phyloP scores from a whole-genome alignment of 2,113 vertebrate species.

The Todiramphus chloris region DNA sequence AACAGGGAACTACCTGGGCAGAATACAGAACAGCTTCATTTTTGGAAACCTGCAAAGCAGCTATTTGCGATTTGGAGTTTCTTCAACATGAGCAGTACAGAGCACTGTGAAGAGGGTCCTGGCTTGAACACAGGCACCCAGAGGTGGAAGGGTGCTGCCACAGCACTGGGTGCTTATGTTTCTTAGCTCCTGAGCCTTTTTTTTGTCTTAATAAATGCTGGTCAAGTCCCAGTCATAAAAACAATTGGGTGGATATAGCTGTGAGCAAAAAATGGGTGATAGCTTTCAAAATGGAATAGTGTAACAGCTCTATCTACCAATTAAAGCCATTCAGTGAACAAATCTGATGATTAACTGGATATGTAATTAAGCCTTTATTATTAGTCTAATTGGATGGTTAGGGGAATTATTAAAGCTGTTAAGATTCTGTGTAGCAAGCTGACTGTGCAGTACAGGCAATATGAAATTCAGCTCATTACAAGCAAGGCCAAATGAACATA shows the following conservation, averaged over 20 bases:
- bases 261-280: constrained; percentile 36
- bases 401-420: constrained; percentile 72
- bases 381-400: constrained; percentile 73
- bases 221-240: background rate
- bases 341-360: constrained; percentile 67
- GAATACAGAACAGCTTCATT: constrained; percentile 66
- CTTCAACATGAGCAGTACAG: background rate
- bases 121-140: background rate
- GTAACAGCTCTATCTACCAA: constrained; percentile 61
- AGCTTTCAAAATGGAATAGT: constrained; percentile 30
- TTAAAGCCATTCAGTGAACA: constrained; percentile 66
- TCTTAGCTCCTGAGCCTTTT: background rate
- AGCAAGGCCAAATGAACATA: constrained; percentile 56
- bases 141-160: background rate
- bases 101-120: background rate
- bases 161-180: background rate
- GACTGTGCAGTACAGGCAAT: constrained; percentile 51
- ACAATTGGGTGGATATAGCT: constrained; percentile 10
- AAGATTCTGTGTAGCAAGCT: constrained; percentile 63
- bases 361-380: constrained; percentile 72
- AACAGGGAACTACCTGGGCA: constrained; percentile 58
- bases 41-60: constrained; percentile 34
- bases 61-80: background rate
- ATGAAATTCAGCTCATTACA: constrained; percentile 64
- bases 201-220: constrained; percentile 13